Evolutionary conservation across 1,140 invertebrate genomes (phyloP), one percentile per base, ranked within the genome.

Genomic region (Drosophila busckii): DNA sequence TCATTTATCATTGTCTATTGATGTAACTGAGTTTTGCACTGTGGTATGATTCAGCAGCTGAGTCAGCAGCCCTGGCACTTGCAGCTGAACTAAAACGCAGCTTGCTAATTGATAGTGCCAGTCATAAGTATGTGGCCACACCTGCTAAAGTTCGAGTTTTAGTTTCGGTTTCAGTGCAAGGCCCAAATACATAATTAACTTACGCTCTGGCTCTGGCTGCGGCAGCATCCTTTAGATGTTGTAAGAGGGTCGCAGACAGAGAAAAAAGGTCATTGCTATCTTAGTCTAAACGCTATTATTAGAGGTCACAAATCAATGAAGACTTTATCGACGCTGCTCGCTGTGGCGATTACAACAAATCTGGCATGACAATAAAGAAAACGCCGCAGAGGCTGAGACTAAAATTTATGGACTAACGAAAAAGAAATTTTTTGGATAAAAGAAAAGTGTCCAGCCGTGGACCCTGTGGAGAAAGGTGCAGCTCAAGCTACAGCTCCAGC

Each of bases 281-380:
- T 53, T 58, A 35, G 28, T 38, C 61, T 83, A 83, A 82, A 83
- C 76, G 65, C 75, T 82, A 83, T 82, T 82, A 82, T 82, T 82
- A 82, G 68, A 69, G 75, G 75, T 75, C 75, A 82, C 75, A 82
- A 82, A 82, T 82, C 75, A 82, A 82, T 82, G 65, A 82, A 82
- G 75, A 70, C 75, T 82, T 82, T 82, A 82, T 82, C 75, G 75
- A 69, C 61, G 68, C 59, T 55, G 42, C 58, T 23, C 40, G 25
- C 42, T 44, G 25, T 50, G 45, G 60, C 60, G 62, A 78, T 78
- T 78, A 78, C 71, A 71, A 80, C 53, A 65, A 65, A 71, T 54
- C 62, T 34, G 49, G 46, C 75, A 82, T 82, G 73, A 82, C 64
- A 75, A 82, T 56, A 69, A 58, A 44, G 53, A 28, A 48, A 44